Evolutionary conservation across 1,140 invertebrate genomes (phyloP), one percentile per base, ranked within the genome.

Genomic region (Temnothorax curvispinosus): DNA sequence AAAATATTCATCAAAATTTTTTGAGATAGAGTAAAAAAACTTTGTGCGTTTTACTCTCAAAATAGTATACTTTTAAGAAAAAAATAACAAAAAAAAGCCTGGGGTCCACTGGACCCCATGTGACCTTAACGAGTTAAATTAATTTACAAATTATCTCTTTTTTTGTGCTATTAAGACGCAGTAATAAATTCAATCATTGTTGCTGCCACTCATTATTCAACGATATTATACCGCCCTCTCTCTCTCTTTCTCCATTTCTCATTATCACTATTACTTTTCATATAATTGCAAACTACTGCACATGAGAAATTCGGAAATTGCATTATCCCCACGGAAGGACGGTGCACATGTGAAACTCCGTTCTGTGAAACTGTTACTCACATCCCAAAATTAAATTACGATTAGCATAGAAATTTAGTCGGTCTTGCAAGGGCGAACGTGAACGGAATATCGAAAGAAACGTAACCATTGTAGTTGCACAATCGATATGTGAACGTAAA

Each of bases 301-400:
- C 38, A 13, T 71, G 64, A 72, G 52, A 78, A 75, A 85, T 60
- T 84, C 11, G 65, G 52, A 38, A 75, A 15, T 21, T 13, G 0
- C 15, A 35, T 52, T 3, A 3, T 60, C 9, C 15, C 38, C 32
- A 38, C n/a, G 52, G 32, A 50, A 50, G 27, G 4, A 69, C 1
- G 18, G n/a, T 1, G 8, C 35, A 76, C 35, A 21, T 41, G 38
- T 15, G 35, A 15, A 76, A 60, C 54, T 76, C 4, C 4, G 18
- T 76, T 76, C 54, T 60, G 9, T 41, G 54, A 58, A 76, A 21
- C 38, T 41, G 21, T 52, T 32, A 32, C 15, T 85, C 11, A 27
- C 13, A 7, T 65, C 21, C 15, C 44, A 78, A 75, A 65, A 77
- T 85, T 62, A 54, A 78, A 67, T 85, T n/a, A 21, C n/a, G 38